Base-by-base conservation (phyloP, 2,113 vertebrate species). In the Neogobius melanostomus region DNA sequence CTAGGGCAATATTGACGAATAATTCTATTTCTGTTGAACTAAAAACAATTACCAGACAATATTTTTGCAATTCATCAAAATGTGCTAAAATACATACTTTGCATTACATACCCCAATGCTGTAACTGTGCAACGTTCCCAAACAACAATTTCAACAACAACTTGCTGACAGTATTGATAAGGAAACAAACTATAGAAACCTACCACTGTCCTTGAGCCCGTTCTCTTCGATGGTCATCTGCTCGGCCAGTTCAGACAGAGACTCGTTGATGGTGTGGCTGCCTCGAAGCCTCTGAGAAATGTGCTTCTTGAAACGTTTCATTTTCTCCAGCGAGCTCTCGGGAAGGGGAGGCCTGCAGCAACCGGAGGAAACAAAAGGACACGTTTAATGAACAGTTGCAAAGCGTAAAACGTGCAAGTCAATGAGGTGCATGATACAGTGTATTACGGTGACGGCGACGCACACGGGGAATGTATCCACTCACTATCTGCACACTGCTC, bases 151-250 rank as follows among this genome's bases (percentile, higher is more conserved):
- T 15, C 50, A 51, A 15, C 16, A 52, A 49, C 48, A 12, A 3
- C 11, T 14, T 14, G 3, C 48, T 49, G 6, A 8, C 16, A 52
- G 28, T 16, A 16, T 52, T 52, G 7, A 15, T 6, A 15, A 52
- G 17, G 52, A 36, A 36, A 21, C 16, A 2, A 53, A 17, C 8
- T 17, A 8, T 21, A 17, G 3, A 4, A 73, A 76, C 91, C 93
- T 90, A 98, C 97, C 96, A 0, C 94, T 96, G 90, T 98, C 96
- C 86, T 97, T 98, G 81, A 94, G 94, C 78, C 94, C 96, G 65
- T 94, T 98, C 87, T 98, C 97, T 90, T 98, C 97, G 59, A 98
- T 94, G 28, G 96, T 98, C 94, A 98, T 98, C 92, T 98, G 97
- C 83, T 98, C 97, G 8, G 97, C 96, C 81, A 98, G 84, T 89